A percentile compares a stretch with the other conserved stretches of the same genome.
phyloP scores from a whole-genome alignment of 2,888 invertebrate species.

The Trilocha varians region DNA sequence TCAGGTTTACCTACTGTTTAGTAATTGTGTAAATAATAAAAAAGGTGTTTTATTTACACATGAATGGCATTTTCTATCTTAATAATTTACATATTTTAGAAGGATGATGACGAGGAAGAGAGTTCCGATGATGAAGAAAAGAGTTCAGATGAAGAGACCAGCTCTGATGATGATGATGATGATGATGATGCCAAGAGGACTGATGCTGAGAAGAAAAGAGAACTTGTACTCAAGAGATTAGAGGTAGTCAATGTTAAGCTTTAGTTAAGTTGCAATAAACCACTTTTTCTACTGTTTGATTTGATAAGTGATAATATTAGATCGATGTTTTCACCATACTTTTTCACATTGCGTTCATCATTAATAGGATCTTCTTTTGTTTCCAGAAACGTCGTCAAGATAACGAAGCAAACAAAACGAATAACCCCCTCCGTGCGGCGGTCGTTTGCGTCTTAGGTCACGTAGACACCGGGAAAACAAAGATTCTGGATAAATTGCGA shows the following conservation, averaged over 20 bases:
- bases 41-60: too few species aligned
- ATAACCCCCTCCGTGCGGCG: conserved; percentile 85
- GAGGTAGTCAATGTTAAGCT: too few species aligned
- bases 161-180: conserved; percentile 75
- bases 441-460: conserved; percentile 99
- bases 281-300: too few species aligned
- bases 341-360: too few species aligned
- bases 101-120: conserved; percentile 64
- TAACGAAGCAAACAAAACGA: conserved; percentile 56
- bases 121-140: conserved; percentile 58
- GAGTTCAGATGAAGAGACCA: conserved; percentile 65
- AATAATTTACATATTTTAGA: conserved; percentile 6
- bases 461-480: conserved; percentile 99
- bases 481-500: conserved; percentile 95
- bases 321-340: too few species aligned
- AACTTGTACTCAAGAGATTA: conserved; percentile 82
- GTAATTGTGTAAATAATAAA: too few species aligned
- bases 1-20: too few species aligned
- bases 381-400: conserved; percentile 63
- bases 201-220: conserved; percentile 82
- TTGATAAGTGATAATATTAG: too few species aligned
- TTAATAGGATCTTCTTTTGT: not conserved
- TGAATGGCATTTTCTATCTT: too few species aligned
- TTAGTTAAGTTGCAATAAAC: too few species aligned
- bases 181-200: conserved; percentile 79